Evolutionary conservation across 2,888 invertebrate genomes (phyloP), one percentile per base, ranked within the genome.

Genomic region (Cephus pygmeus): DNA sequence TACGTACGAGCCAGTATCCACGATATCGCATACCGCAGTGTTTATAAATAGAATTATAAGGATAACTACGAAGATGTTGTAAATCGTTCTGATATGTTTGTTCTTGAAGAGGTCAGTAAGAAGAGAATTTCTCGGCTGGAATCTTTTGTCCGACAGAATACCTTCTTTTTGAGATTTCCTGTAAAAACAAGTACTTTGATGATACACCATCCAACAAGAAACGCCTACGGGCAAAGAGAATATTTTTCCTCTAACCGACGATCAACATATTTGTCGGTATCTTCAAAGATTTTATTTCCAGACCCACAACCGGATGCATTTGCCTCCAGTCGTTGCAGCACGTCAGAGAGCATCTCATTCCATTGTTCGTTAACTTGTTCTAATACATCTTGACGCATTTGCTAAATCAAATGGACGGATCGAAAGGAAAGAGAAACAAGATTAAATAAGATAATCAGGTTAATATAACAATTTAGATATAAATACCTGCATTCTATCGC

Each of bases 21-120:
- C 92, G 85, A 96, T 93, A 88, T 97, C 97, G 86, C 94, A 94
- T 15, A 95, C 92, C 33, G 95, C 92, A 11, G 96, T 96, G 86
- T 97, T 95, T 78, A 96, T 92, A 76, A 96, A 93, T 81, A 97
- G 92, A 68, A 95, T 92, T 76, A 97, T 92, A 68, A 98, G 92
- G 83, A 96, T 95, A 31, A 95, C 96, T 74, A 96, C 93, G 91
- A 97, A 97, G 83, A 98, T 95, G 89, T 98, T 96, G 90, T 97
- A 97, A 83, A 98, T 95, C 4, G 97, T 96, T 85, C 94, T 94
- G 86, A 98, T 95, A 91, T 98, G 97, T 76, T 94, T 94, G 75
- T 95, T 94, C 88, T 95, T 94, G 84, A 96, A 93, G 34, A 98
- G 93, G 80, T 96, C 96, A 0, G 96, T 97, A 78, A 98, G 92